Percentiles rank a stretch among this genome's conserved stretches.
phyloP scores from a whole-genome alignment of 2,797 vertebrate genomes.

The Xiphorhynchus erythropygius region DNA sequence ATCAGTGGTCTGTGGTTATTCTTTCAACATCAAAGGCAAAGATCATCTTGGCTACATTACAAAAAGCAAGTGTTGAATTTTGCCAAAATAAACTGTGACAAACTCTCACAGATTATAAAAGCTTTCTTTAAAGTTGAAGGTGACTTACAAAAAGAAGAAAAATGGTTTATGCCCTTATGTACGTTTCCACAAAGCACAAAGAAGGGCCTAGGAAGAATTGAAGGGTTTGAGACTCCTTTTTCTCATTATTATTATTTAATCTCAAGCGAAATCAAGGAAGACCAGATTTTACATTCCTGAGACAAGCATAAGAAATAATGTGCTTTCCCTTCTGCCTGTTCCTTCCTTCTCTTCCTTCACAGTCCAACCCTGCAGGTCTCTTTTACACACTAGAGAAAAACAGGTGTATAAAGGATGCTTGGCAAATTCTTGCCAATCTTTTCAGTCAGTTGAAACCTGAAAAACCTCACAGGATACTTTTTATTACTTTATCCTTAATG shows the following conservation, averaged over 20 bases:
- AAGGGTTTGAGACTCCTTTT: neutral
- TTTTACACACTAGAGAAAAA: neutral
- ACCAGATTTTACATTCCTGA: neutral
- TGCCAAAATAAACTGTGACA: slow-evolving; percentile 38
- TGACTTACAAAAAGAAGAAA: neutral
- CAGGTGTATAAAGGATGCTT: neutral
- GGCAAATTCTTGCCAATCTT: neutral
- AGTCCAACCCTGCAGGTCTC: neutral
- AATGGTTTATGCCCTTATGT: neutral
- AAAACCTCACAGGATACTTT: neutral
- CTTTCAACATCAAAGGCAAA: slow-evolving; percentile 35
- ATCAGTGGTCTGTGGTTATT: slow-evolving; percentile 60
- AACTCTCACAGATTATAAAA: slow-evolving; percentile 2
- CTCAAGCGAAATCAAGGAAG: neutral
- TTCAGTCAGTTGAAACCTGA: neutral
- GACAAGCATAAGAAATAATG: neutral
- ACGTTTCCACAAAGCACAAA: neutral
- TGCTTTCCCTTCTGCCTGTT: neutral
- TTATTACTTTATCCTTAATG: neutral
- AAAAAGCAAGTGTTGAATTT: neutral
- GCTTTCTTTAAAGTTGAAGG: slow-evolving; percentile 28
- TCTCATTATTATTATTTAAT: neutral
- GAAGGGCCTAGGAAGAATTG: neutral
- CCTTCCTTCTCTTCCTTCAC: neutral
- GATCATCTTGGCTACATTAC: slow-evolving; percentile 18